Base-by-base conservation (phyloP, 2,113 vertebrate species). In the Nipponia nippon region DNA sequence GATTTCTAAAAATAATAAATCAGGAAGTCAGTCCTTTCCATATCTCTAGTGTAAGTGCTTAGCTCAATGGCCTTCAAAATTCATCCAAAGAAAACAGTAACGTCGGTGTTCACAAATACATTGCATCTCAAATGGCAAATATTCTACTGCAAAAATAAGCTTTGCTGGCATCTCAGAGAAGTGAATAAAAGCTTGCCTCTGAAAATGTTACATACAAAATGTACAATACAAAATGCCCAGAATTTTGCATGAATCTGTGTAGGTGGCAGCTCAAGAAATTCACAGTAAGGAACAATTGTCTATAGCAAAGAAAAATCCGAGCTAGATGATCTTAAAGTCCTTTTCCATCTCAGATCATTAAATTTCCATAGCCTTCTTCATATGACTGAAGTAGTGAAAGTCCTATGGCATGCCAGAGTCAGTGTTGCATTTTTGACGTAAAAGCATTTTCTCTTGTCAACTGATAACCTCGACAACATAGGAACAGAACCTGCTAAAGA, bases 251-350 rank as follows among this genome's bases (percentile, higher is more conserved):
- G 87, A 96, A 82, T 96, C 85, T 94, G 87, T 40, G 94, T 95
- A 96, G 96, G 97, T 93, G 96, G 93, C 81, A 96, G 79, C 93
- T 96, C 92, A 89, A 96, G 90, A 97, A 97, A 97, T 85, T 94
- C 91, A 70, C 87, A 95, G 89, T 80, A 59, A 93, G 87, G 63
- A 97, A 93, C 89, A 91, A 96, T 69, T 91, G 89, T 92, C 81
- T 95, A 83, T 32, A 93, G 93, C 87, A 94, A 88, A 40, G 91
- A 91, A 94, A 95, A 94, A 94, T 73, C 62, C 46, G 89, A 82
- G 75, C 69, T 53, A 77, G 58, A 90, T 61, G 50, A 90, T 88
- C 83, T 59, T 67, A 11, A 83, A 88, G 38, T 52, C 42, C 40
- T 94, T 79, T 80, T 63, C 47, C 38, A 90, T 62, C 75, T 90